These are phyloP conservation scores for Enteromius trimaculatus DNA, from an alignment of 2,797 vertebrate species.

Conservation along the genomic window DNA sequence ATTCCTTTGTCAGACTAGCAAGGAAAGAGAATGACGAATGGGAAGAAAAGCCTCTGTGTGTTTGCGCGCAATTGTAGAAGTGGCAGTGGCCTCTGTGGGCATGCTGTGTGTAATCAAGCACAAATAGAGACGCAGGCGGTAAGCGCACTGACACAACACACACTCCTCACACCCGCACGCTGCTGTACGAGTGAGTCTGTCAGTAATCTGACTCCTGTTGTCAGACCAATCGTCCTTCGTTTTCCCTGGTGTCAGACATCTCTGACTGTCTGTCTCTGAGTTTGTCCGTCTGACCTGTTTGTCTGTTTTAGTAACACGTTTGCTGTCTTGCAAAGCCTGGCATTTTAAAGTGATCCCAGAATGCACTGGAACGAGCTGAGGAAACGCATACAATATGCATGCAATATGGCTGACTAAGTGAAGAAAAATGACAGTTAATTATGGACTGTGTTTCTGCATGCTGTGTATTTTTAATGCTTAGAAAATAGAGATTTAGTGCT, in stretches of 20 bases:
- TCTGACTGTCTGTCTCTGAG: background rate
- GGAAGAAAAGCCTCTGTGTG: background rate
- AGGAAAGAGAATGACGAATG: background rate
- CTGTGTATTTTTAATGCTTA: background rate
- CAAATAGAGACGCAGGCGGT: conserved; percentile 30
- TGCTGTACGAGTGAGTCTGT: conserved; percentile 33
- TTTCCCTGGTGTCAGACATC: conserved; percentile 20
- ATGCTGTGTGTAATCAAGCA: conserved; percentile 44
- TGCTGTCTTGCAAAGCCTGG: background rate
- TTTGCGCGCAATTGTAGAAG: conserved; percentile 4
- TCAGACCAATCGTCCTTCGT: conserved; percentile 16
- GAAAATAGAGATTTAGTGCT: background rate
- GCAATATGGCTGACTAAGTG: background rate
- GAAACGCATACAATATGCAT: background rate
- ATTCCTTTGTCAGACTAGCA: conserved; percentile 6
- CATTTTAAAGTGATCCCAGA: background rate
- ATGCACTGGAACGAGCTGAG: background rate
- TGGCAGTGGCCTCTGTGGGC: conserved; percentile 23
- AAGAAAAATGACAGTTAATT: background rate
- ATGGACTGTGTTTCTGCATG: background rate
- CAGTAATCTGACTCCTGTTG: conserved; percentile 40
- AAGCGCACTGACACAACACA: conserved; percentile 24
- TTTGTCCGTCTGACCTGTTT: background rate
- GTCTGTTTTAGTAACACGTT: background rate
- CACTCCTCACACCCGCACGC: background rate